These are phyloP conservation scores for Lophochroa leadbeateri DNA, from an alignment of 2,113 vertebrate species.

Conservation along the genomic window DNA sequence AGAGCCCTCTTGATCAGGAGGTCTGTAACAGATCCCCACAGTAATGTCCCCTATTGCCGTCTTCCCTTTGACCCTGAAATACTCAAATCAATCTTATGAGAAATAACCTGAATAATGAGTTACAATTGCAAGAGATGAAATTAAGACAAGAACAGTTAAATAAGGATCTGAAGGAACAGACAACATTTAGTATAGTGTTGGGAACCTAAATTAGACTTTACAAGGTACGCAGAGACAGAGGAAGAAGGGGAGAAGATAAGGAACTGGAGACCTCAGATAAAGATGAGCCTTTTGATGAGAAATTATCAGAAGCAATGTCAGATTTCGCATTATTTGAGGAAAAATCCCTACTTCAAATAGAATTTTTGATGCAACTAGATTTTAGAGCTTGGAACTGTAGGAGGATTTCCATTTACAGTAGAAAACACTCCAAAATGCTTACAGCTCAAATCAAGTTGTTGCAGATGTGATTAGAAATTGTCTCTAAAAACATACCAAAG, in stretches of 20 bases:
- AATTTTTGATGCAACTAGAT: constrained; percentile 45
- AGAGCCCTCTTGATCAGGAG: too few species aligned
- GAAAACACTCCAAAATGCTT: constrained; percentile 30
- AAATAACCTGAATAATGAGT: constrained; percentile 75
- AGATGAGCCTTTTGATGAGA: constrained; percentile 48
- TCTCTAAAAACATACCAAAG: neutral
- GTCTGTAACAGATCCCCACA: too few species aligned
- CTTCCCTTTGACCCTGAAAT: neutral
- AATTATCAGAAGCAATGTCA: constrained; percentile 51
- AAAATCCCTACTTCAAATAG: constrained; percentile 50
- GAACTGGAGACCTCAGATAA: neutral
- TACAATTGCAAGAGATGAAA: constrained; percentile 66
- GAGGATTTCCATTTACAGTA: constrained; percentile 36
- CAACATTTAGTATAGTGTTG: constrained; percentile 19
- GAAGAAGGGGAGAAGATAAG: neutral
- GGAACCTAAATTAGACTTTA: constrained; percentile 49
- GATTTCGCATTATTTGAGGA: constrained; percentile 21
- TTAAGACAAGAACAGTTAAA: constrained; percentile 68
- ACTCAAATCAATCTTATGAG: constrained; percentile 73
- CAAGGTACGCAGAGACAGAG: constrained; percentile 11
- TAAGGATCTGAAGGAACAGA: constrained; percentile 38
- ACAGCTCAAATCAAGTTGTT: constrained; percentile 19
- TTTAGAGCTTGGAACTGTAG: constrained; percentile 22
- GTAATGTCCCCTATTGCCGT: too few species aligned
- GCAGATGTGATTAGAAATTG: constrained; percentile 37